Evolutionary conservation across 2,113 vertebrate genomes (phyloP).

Genomic region (Caranx ignobilis): DNA sequence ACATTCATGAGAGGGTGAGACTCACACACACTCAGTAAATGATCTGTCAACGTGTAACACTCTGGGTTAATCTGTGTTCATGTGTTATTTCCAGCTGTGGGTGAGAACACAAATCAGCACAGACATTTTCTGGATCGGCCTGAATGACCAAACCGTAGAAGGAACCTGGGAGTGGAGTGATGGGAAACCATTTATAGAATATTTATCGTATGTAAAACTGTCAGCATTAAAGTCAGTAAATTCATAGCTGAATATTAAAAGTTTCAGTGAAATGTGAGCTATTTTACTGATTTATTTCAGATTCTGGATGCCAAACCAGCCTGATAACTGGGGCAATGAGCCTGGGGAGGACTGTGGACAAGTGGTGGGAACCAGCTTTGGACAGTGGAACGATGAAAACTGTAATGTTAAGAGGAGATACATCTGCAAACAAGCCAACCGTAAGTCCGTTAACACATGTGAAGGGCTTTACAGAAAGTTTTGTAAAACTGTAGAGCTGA

Average conservation of each 20-base stretch:
- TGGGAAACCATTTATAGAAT: conserved; percentile 69
- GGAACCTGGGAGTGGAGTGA: conserved; percentile 83
- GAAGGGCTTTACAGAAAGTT: too few species aligned
- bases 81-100: conserved; percentile 75
- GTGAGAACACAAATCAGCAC: conserved; percentile 77
- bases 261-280: too few species aligned
- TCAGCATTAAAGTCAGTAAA: not conserved
- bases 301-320: conserved; percentile 79
- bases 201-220: conserved; percentile 73
- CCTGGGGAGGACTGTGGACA: conserved; percentile 71
- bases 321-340: conserved; percentile 77
- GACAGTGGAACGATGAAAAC: conserved; percentile 82
- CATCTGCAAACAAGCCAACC: conserved; percentile 81
- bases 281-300: conserved; percentile 48
- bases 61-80: not conserved
- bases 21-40: not conserved
- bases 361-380: conserved; percentile 52
- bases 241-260: not conserved
- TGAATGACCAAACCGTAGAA: conserved; percentile 78
- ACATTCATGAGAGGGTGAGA: conserved; percentile 82
- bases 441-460: conserved; percentile 57
- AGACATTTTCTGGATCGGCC: conserved; percentile 82
- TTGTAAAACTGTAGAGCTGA: too few species aligned
- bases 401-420: conserved; percentile 70
- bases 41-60: not conserved